These are phyloP conservation scores for Eptatretus burgeri DNA, from an alignment of 2,113 vertebrate genomes.

Conservation along the genomic window DNA sequence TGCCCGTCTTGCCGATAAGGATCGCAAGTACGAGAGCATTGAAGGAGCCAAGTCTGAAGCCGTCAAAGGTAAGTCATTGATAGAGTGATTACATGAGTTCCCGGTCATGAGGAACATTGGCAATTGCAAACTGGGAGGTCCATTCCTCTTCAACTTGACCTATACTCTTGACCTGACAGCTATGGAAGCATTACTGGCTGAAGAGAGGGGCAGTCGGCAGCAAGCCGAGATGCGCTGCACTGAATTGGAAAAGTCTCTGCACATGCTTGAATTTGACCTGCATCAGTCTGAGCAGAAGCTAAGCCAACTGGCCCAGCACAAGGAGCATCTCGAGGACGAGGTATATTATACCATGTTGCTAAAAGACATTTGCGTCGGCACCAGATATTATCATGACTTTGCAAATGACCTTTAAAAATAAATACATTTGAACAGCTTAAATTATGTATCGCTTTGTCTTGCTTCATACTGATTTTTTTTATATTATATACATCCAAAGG, in stretches of 20 bases:
- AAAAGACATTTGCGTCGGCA: too few relatives aligned
- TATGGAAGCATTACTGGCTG: not conserved
- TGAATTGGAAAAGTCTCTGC: not conserved
- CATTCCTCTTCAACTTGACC: too few relatives aligned
- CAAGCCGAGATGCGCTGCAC: not conserved
- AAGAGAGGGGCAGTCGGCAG: slow-evolving; percentile 2
- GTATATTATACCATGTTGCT: not conserved
- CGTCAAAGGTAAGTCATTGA: slow-evolving; percentile 43
- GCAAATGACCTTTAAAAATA: too few relatives aligned
- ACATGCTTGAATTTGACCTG: not conserved
- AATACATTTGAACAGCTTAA: too few relatives aligned
- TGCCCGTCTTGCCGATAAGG: slow-evolving; percentile 67
- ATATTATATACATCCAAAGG: too few relatives aligned
- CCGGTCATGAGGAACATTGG: too few relatives aligned
- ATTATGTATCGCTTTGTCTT: too few relatives aligned
- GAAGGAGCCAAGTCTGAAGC: slow-evolving; percentile 90
- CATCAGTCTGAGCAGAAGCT: not conserved
- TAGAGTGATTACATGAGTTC: not conserved
- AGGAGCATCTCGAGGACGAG: not conserved
- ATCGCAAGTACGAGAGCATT: slow-evolving; percentile 81
- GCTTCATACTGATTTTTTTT: too few relatives aligned
- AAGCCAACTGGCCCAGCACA: not conserved
- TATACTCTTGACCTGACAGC: not conserved
- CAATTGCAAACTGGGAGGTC: too few relatives aligned
- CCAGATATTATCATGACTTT: too few relatives aligned